Evolutionary conservation across 2,797 vertebrate genomes (phyloP).

Genomic region (Centroberyx gerrardi): DNA sequence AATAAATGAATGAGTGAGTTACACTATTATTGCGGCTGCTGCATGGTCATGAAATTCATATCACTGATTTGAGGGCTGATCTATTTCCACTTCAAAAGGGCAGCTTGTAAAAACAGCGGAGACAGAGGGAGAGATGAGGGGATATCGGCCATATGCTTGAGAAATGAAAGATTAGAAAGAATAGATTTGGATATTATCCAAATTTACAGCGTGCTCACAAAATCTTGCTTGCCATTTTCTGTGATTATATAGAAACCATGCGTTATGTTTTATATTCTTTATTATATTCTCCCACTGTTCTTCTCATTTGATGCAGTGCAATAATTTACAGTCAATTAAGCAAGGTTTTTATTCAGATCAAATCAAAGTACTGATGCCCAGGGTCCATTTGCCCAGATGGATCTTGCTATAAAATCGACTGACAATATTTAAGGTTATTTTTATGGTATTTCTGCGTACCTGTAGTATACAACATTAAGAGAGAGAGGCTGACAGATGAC

Average conservation of each 20-base stretch:
- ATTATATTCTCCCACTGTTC: not conserved
- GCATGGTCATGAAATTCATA: constrained; percentile 61
- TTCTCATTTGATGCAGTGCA: not conserved
- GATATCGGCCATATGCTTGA: not conserved
- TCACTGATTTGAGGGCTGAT: constrained; percentile 44
- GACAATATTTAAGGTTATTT: not conserved
- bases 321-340: not conserved
- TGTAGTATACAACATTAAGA: not conserved
- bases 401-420: not conserved
- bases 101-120: constrained; percentile 12
- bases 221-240: not conserved
- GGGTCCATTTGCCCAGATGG: not conserved
- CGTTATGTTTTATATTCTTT: not conserved
- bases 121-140: not conserved
- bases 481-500: not conserved
- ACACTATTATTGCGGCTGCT: not conserved
- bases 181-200: not conserved
- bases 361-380: not conserved
- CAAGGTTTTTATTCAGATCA: not conserved
- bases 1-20: constrained; percentile 60
- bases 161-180: not conserved
- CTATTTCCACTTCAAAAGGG: constrained; percentile 74
- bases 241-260: too few relatives aligned
- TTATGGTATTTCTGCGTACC: not conserved
- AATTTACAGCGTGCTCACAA: not conserved